phyloP scores from a whole-genome alignment of 2,113 vertebrate genomes.

The Tyrannus savana region DNA sequence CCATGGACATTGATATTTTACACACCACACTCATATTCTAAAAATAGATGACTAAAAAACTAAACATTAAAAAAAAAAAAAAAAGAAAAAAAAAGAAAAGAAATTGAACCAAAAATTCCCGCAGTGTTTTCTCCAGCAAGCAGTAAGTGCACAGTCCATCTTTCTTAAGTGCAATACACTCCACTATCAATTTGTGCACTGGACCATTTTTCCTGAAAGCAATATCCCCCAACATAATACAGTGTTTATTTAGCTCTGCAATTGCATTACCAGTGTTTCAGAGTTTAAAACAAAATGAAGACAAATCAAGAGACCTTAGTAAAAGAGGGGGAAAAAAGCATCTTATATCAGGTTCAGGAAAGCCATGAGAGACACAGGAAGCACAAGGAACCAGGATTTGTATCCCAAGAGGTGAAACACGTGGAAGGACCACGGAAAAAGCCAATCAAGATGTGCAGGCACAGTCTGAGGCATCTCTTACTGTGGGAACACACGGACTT shows the following conservation, averaged over 20 bases:
- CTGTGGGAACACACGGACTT: background rate
- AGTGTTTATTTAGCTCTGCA: constrained; percentile 52
- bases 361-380: background rate
- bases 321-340: background rate
- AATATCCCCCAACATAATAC: constrained; percentile 48
- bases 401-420: background rate
- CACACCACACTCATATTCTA: background rate
- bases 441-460: background rate
- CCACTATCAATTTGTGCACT: constrained; percentile 54
- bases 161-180: constrained; percentile 52
- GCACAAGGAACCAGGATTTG: background rate
- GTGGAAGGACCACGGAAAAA: background rate
- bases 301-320: constrained; percentile 34
- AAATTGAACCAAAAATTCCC: background rate
- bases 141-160: constrained; percentile 39
- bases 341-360: background rate
- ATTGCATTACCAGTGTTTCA: constrained; percentile 41
- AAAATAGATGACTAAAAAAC: background rate
- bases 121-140: background rate
- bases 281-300: constrained; percentile 60
- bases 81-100: rapidly evolving
- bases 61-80: background rate
- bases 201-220: constrained; percentile 60
- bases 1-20: background rate
- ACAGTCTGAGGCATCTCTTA: background rate